phyloP scores from a whole-genome alignment of 2,888 invertebrate genomes.

The Apamea monoglypha region DNA sequence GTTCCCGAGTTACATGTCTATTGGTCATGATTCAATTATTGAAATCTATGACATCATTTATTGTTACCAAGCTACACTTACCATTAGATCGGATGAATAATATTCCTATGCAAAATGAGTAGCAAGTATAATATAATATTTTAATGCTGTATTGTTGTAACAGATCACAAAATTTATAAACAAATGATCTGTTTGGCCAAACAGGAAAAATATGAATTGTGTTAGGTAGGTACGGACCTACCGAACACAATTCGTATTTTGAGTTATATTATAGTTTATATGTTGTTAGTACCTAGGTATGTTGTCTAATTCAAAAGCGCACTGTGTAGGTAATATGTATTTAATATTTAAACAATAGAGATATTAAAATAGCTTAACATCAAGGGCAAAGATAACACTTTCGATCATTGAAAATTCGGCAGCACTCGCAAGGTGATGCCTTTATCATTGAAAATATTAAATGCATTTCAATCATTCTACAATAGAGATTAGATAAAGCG shows the following conservation, averaged over 20 bases:
- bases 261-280: not conserved
- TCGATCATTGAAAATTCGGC: conserved; percentile 67
- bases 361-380: conserved; percentile 62
- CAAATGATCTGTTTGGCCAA: conserved; percentile 25
- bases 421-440: conserved; percentile 63
- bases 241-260: not conserved
- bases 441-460: conserved; percentile 57
- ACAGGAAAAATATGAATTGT: conserved; percentile 50
- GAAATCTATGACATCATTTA: conserved; percentile 60
- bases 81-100: conserved; percentile 40
- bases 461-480: conserved; percentile 59
- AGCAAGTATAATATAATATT: conserved; percentile 13
- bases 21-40: conserved; percentile 58
- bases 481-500: conserved; percentile 70
- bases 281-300: not conserved
- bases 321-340: not conserved
- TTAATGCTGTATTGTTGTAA: conserved; percentile 17
- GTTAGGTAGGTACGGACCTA: conserved; percentile 8
- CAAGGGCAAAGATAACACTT: conserved; percentile 75
- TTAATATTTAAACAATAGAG: conserved; percentile 52
- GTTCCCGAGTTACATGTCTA: conserved; percentile 33
- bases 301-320: conserved; percentile 22
- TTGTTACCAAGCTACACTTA: conserved; percentile 40
- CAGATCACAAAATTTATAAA: conserved; percentile 33
- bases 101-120: conserved; percentile 38